phyloP scores from a whole-genome alignment of 1,140 invertebrate genomes.

The Brachionus asplanchnoidis region DNA sequence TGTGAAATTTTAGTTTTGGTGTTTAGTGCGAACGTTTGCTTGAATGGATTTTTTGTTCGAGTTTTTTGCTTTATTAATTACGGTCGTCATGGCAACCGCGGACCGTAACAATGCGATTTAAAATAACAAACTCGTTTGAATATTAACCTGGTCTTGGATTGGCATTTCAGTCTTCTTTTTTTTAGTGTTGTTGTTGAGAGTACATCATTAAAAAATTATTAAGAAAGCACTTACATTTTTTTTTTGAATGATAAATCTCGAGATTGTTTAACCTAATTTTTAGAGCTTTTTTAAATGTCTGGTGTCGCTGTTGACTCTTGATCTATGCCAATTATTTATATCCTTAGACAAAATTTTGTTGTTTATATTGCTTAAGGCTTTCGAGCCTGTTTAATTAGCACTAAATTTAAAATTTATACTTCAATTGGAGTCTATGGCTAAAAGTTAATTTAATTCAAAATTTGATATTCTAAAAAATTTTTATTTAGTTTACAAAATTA shows the following conservation, averaged over 20 bases:
- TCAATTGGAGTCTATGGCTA: neutral
- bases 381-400: neutral
- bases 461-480: too few species aligned
- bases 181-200: neutral
- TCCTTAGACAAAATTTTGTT: neutral
- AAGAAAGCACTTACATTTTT: neutral
- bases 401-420: neutral
- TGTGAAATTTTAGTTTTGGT: neutral
- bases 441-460: neutral
- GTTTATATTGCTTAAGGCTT: neutral
- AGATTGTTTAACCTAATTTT: neutral
- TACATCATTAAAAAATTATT: neutral
- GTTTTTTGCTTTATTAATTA: neutral
- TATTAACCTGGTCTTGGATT: neutral
- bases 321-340: neutral
- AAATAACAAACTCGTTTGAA: neutral
- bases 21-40: neutral
- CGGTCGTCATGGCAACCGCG: neutral
- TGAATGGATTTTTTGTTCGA: slow-evolving; percentile 2
- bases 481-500: too few species aligned
- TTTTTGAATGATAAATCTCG: neutral
- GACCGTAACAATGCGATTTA: neutral
- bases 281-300: neutral
- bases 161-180: neutral
- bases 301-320: neutral